These are phyloP conservation scores for Chromobotia macracanthus DNA, from an alignment of 2,797 vertebrate genomes.

Conservation along the genomic window DNA sequence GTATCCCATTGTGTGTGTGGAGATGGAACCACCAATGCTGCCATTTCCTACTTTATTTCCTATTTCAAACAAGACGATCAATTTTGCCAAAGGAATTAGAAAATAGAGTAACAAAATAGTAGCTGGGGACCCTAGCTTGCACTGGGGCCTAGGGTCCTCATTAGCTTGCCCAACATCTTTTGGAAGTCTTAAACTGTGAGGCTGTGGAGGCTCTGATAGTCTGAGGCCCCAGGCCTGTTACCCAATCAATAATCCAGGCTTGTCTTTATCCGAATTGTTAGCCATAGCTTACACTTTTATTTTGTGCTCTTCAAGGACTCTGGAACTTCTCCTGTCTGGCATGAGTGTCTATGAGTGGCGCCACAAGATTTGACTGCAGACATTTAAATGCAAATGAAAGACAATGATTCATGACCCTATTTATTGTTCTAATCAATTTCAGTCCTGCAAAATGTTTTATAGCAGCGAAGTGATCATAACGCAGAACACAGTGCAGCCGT, in stretches of 20 bases:
- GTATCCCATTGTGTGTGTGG: neutral
- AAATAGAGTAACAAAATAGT: neutral
- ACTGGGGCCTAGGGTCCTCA: too few relatives aligned
- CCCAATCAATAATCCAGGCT: neutral
- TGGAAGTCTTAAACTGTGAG: too few relatives aligned
- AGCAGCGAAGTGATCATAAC: conserved; percentile 62
- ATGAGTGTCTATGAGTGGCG: conserved; percentile 54
- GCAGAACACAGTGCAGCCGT: conserved; percentile 51
- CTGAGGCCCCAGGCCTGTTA: neutral
- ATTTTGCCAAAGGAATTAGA: neutral
- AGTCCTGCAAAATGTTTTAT: conserved; percentile 67
- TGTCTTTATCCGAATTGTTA: neutral
- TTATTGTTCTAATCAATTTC: conserved; percentile 66
- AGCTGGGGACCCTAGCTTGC: too few relatives aligned
- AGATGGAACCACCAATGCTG: neutral
- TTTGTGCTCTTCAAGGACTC: conserved; percentile 33
- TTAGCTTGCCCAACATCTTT: too few relatives aligned
- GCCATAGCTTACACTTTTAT: conserved; percentile 1
- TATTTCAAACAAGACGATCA: neutral
- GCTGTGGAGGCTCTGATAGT: neutral
- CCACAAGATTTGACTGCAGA: conserved; percentile 55
- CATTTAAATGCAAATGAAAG: conserved; percentile 73
- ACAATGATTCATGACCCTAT: conserved; percentile 66
- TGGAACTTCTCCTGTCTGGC: conserved; percentile 40
- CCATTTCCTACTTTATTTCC: neutral